Percentiles rank a stretch among this genome's conserved stretches.
These are phyloP conservation scores for Temnothorax ravouxi DNA, from an alignment of 2,888 invertebrate genomes.

Conservation along the genomic window DNA sequence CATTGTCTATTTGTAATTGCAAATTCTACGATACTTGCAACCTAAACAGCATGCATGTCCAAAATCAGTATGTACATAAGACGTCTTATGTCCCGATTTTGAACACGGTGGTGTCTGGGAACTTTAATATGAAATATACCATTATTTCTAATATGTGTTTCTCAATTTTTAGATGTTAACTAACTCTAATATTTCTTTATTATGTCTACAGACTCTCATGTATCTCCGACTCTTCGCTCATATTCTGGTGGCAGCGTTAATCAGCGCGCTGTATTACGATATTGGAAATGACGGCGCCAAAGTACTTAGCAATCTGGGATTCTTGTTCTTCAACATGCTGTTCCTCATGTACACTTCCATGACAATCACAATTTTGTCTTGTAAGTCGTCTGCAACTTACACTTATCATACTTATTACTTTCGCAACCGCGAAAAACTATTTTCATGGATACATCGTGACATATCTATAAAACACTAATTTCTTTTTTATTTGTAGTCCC, in stretches of 20 bases:
- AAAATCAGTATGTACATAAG: no score
- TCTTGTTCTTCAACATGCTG: slow-evolving; percentile 99
- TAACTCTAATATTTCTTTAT: slow-evolving; percentile 4
- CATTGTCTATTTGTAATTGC: neutral
- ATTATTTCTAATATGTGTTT: neutral
- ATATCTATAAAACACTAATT: neutral
- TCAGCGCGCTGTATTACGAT: slow-evolving; percentile 97
- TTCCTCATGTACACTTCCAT: slow-evolving; percentile 99
- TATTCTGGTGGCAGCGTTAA: slow-evolving; percentile 96
- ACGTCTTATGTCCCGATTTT: no score
- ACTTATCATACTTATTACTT: neutral
- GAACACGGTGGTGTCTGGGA: no score
- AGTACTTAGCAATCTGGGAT: slow-evolving; percentile 98
- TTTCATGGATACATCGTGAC: neutral
- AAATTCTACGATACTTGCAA: neutral
- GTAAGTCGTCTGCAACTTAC: slow-evolving; percentile 88
- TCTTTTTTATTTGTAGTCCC: slow-evolving; percentile 90
- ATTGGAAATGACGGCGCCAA: slow-evolving; percentile 98
- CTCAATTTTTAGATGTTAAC: neutral
- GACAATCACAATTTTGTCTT: slow-evolving; percentile 99
- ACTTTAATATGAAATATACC: neutral
- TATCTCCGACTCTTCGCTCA: slow-evolving; percentile 97
- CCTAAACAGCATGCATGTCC: no score
- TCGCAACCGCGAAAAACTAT: neutral
- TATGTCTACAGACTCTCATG: slow-evolving; percentile 94